Percentiles rank a stretch among this genome's conserved stretches.
phyloP scores from a whole-genome alignment of 2,888 invertebrate species.

The Blastobasis adustella region DNA sequence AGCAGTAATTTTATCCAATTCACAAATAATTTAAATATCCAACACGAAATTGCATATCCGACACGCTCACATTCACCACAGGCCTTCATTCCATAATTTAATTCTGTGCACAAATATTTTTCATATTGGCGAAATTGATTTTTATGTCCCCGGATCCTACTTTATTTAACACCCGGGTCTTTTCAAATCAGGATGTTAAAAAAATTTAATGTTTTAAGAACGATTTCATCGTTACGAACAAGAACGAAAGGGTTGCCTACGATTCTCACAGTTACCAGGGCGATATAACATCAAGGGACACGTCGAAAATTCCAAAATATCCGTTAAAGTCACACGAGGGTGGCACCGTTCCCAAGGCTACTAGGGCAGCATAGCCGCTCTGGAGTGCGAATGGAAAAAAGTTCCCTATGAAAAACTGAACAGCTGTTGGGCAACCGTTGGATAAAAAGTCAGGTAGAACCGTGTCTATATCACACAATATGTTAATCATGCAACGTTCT shows the following conservation, averaged over 20 bases:
- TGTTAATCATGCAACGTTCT: not conserved
- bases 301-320: not conserved
- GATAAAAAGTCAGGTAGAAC: not conserved
- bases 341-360: slow-evolving; percentile 28
- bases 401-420: slow-evolving; percentile 10
- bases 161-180: too few species aligned
- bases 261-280: slow-evolving; percentile 14
- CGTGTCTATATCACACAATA: not conserved
- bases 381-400: slow-evolving; percentile 13
- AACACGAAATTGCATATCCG: too few species aligned
- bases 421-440: slow-evolving; percentile 1
- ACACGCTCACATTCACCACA: too few species aligned
- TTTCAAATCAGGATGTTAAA: not conserved
- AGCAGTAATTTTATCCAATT: too few species aligned
- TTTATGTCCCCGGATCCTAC: too few species aligned
- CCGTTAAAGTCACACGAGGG: slow-evolving; percentile 12
- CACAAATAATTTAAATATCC: too few species aligned
- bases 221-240: not conserved
- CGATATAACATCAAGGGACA: slow-evolving; percentile 1
- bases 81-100: too few species aligned
- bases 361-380: slow-evolving; percentile 21
- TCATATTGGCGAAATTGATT: too few species aligned
- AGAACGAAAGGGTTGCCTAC: slow-evolving; percentile 3
- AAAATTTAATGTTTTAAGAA: not conserved
- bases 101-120: too few species aligned